Evolutionary conservation across 1,140 invertebrate species (phyloP), one percentile per base, ranked within the genome.

Genomic region (Harlomillsia oculata): DNA sequence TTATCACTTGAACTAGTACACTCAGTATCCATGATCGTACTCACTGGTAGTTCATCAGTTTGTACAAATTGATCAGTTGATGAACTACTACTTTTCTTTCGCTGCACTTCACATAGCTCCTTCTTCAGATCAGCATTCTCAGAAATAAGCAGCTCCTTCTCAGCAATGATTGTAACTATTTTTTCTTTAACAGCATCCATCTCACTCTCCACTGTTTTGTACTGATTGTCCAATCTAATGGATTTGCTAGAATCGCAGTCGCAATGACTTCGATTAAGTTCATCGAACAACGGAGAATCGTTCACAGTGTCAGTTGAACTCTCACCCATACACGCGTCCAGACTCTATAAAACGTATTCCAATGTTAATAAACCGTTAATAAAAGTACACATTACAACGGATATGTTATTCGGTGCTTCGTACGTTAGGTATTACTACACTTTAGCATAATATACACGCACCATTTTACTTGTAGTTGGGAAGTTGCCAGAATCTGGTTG

Each of bases 101-200:
- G 23, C 14, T 32, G 8, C 36, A n/a, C 36, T 32, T 11, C 62
- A 30, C 16, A 58, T 44, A 46, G 23, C 21, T 60, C 53, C 5
- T 59, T 51, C 53, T 67, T 68, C 18, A 69, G 56, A 1, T 54
- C 60, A 54, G 43, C 56, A 18, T 69, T 69, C 49, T 71, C 68
- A 56, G 66, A 63, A 14, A 59, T 53, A 32, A 69, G 66, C 13
- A 63, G 62, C 56, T 64, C 65, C 59, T 70, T 70, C 36, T 71
- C 53, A 1, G 53, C 39, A 14, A 48, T 40, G 21, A 56, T 49
- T 13, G 44, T 56, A 11, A 44, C 37, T 29, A 59, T 53, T 49
- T 49, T 41, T 20, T 45, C 40, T 32, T 54, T 54, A 2, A 59
- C 56, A 3, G 50, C 32, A 18, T 53, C 51, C 51, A 59, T 59